phyloP scores from a whole-genome alignment of 2,888 invertebrate genomes.

The Leptinotarsa juncta region DNA sequence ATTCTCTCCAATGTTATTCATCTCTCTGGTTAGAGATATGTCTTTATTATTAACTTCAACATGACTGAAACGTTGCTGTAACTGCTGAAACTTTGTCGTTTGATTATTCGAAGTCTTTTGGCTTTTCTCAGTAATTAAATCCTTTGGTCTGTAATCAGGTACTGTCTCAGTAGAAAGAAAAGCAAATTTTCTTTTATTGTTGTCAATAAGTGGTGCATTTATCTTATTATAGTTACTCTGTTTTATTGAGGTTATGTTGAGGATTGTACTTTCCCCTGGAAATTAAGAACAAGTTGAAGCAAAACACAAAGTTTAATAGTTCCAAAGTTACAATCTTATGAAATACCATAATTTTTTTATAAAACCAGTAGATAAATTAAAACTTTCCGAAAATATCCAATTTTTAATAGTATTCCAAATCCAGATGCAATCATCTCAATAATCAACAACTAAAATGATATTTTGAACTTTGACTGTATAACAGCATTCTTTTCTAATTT shows the following conservation, averaged over 20 bases:
- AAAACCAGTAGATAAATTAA: too few species aligned
- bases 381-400: too few species aligned
- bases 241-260: constrained; percentile 52
- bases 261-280: constrained; percentile 69
- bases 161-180: constrained; percentile 88
- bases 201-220: constrained; percentile 73
- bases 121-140: constrained; percentile 75
- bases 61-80: constrained; percentile 81
- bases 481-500: too few species aligned
- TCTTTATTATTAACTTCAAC: constrained; percentile 64
- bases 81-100: constrained; percentile 83
- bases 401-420: too few species aligned
- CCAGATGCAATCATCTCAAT: too few species aligned
- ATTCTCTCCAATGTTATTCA: constrained; percentile 71
- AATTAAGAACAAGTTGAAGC: background rate
- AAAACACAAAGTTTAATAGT: background rate
- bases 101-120: constrained; percentile 83
- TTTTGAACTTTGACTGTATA: too few species aligned
- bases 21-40: constrained; percentile 70
- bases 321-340: background rate
- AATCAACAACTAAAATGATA: too few species aligned
- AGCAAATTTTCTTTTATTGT: constrained; percentile 87
- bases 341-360: too few species aligned
- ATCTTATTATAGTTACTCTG: constrained; percentile 55
- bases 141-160: constrained; percentile 85